A percentile compares a stretch with the other conserved stretches of the same genome.
Conservation (phyloP, 2,113 vertebrate genomes). For the Sinocyclocheilus maitianheensis region DNA sequence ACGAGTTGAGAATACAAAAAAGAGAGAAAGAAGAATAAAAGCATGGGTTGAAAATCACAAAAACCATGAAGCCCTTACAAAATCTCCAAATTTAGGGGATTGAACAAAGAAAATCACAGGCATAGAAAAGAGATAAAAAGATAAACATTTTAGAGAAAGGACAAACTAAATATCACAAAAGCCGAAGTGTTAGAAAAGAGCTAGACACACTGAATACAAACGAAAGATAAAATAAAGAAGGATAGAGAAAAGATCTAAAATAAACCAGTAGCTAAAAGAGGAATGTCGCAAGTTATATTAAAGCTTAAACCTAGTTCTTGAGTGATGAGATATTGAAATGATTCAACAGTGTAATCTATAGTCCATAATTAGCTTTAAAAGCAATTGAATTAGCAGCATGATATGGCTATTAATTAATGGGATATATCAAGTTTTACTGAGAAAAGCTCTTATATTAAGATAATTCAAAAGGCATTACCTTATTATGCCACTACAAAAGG, state of each 20-base stretch:
- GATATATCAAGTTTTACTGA: neutral
- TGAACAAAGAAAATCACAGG: neutral
- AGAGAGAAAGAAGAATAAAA: neutral
- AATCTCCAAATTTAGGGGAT: neutral
- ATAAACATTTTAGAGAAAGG: neutral
- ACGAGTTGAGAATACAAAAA: neutral
- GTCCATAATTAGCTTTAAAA: neutral
- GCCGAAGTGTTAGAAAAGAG: neutral
- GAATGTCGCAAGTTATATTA: neutral
- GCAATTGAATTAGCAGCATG: neutral
- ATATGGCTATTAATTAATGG: neutral
- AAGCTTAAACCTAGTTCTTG: neutral
- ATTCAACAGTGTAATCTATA: neutral
- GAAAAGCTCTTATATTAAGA: neutral
- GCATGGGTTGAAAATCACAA: neutral
- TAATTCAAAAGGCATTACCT: neutral
- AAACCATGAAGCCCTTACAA: constrained; percentile 1
- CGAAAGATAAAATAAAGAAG: neutral
- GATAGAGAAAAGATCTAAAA: neutral
- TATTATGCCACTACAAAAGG: neutral
- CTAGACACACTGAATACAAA: neutral
- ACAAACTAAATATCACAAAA: neutral
- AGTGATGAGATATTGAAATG: neutral
- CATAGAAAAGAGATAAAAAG: neutral
- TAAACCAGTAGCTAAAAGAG: neutral